Percentiles rank a stretch among this genome's conserved stretches.
Evolutionary conservation across 2,888 invertebrate genomes (phyloP).

Genomic region (Phorcus lineatus): DNA sequence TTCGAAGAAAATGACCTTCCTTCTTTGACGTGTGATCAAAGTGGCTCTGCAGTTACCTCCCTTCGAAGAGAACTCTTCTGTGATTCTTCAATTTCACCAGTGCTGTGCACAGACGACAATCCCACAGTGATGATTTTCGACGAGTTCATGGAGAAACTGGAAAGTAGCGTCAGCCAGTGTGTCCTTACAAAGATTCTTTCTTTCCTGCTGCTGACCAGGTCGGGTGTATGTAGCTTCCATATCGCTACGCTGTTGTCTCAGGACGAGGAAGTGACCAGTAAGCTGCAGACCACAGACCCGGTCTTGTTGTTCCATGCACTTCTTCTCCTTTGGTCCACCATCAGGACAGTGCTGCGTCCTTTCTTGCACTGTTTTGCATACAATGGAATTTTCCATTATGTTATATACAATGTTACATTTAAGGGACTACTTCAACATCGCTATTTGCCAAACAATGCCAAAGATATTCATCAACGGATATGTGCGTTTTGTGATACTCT

Average conservation of each 20-base stretch:
- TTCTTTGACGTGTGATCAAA: neutral
- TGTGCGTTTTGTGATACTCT: neutral
- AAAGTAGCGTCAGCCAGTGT: neutral
- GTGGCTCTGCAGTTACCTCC: neutral
- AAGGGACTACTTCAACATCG: neutral
- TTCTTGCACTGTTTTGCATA: neutral
- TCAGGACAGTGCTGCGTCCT: neutral
- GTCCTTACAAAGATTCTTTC: neutral
- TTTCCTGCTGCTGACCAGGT: neutral
- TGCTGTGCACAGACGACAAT: neutral
- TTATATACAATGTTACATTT: neutral
- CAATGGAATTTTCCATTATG: neutral
- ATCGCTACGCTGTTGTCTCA: neutral
- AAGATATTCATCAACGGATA: neutral
- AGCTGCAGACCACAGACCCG: neutral
- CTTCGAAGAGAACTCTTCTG: neutral
- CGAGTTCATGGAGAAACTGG: neutral
- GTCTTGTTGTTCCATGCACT: neutral
- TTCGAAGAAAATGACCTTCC: neutral
- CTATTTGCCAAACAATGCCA: neutral
- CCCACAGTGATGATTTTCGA: neutral
- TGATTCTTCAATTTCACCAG: neutral
- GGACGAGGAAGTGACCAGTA: neutral
- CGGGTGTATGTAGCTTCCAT: neutral
- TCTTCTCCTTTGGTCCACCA: neutral